Percentiles rank a stretch among this genome's conserved stretches.
Conservation (phyloP, 2,888 invertebrate species). For the Hypolimnas misippus region DNA sequence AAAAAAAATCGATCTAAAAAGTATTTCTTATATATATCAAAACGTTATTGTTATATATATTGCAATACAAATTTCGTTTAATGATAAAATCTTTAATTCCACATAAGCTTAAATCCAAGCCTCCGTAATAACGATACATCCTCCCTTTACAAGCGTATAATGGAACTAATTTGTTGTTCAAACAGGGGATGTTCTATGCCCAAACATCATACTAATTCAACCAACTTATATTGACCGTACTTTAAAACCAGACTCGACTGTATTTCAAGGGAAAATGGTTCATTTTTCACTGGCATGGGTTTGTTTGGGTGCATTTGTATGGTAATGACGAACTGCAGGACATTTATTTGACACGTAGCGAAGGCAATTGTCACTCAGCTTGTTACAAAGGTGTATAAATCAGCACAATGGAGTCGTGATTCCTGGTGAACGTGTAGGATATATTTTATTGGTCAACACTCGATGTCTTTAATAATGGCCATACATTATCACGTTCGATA, state of each 20-base stretch:
- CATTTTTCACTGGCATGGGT: slow-evolving; percentile 11
- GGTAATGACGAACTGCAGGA: slow-evolving; percentile 62
- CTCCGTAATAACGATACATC: slow-evolving; percentile 60
- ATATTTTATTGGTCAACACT: slow-evolving; percentile 51
- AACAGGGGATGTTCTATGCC: slow-evolving; percentile 74
- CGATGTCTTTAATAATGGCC: slow-evolving; percentile 17
- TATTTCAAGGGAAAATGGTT: slow-evolving; percentile 1
- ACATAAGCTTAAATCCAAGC: slow-evolving; percentile 45
- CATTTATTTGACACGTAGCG: slow-evolving; percentile 75
- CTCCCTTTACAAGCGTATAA: slow-evolving; percentile 78
- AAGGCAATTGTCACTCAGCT: slow-evolving; percentile 66
- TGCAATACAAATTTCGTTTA: slow-evolving; percentile 34
- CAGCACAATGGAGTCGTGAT: slow-evolving; percentile 63
- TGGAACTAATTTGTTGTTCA: slow-evolving; percentile 83
- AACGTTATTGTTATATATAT: not conserved
- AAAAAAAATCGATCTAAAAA: no score
- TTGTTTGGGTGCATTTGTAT: slow-evolving; percentile 18
- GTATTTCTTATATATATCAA: not conserved
- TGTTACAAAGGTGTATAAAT: slow-evolving; percentile 54
- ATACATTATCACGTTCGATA: slow-evolving; percentile 13
- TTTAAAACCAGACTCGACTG: not conserved
- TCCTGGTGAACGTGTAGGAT: slow-evolving; percentile 59
- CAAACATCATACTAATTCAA: slow-evolving; percentile 64
- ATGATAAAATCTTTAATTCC: slow-evolving; percentile 43
- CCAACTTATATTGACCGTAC: slow-evolving; percentile 38